Evolutionary conservation across 2,113 vertebrate species (phyloP).

Genomic region (Hydropotes inermis): DNA sequence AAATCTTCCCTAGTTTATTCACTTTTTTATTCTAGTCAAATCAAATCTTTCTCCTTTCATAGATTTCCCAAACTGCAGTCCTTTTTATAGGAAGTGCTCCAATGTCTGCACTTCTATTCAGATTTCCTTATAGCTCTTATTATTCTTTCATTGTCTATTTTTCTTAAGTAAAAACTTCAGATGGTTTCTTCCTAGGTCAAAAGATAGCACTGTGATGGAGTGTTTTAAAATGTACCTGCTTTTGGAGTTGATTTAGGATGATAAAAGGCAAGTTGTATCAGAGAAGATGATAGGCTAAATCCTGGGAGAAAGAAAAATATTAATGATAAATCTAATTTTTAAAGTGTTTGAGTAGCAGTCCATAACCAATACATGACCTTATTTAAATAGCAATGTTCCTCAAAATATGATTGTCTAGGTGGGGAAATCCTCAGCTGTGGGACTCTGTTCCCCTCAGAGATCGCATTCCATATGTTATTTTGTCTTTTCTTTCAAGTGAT

Average conservation of each 20-base stretch:
- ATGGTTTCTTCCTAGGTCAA: not conserved
- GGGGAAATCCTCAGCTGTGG: not conserved
- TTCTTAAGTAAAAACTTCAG: not conserved
- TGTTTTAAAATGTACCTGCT: not conserved
- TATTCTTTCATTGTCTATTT: not conserved
- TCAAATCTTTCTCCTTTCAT: not conserved
- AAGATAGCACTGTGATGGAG: not conserved
- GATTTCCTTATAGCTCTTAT: not conserved
- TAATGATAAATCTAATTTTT: not conserved
- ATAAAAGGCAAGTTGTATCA: not conserved
- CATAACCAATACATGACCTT: not conserved
- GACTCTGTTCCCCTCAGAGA: not conserved
- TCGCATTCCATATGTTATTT: not conserved
- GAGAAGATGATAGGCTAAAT: not conserved
- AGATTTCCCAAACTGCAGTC: not conserved
- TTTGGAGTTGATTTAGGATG: not conserved
- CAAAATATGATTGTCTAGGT: not conserved
- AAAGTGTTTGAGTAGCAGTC: not conserved
- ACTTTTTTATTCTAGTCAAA: not conserved
- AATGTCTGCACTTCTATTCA: not conserved
- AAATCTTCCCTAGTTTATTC: too few relatives aligned
- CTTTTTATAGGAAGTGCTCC: not conserved
- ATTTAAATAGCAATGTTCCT: too few relatives aligned
- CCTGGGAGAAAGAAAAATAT: not conserved
- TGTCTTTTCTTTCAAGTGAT: slow-evolving; percentile 10